Percentiles rank a stretch among this genome's conserved stretches.
These are phyloP conservation scores for Forbesichthys papilliferus DNA, from an alignment of 2,113 vertebrate species.

Conservation along the genomic window DNA sequence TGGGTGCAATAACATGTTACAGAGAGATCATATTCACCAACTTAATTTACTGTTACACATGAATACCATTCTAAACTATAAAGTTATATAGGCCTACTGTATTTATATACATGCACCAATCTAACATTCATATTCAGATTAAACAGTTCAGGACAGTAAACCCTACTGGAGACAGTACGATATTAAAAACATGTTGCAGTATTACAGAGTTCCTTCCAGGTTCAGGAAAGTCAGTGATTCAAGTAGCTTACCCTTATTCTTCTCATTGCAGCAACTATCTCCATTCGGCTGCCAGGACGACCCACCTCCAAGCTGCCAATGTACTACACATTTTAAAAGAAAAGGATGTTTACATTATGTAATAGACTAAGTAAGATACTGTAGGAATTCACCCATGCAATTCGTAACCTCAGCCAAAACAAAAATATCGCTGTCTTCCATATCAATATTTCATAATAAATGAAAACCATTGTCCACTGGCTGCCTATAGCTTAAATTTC, in stretches of 20 bases:
- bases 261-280: slow-evolving; percentile 96
- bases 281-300: slow-evolving; percentile 91
- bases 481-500: background rate
- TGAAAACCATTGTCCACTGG: background rate
- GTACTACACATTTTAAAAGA: slow-evolving; percentile 77
- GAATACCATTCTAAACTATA: too few species aligned
- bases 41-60: too few species aligned
- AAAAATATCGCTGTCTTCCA: background rate
- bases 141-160: background rate
- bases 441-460: background rate
- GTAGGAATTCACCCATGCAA: too few species aligned
- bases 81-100: too few species aligned
- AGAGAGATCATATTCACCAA: too few species aligned
- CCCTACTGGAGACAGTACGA: background rate
- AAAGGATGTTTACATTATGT: background rate
- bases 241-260: slow-evolving; percentile 89
- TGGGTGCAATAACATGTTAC: too few species aligned
- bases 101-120: too few species aligned
- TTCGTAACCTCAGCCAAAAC: background rate
- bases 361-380: background rate
- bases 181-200: background rate
- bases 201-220: background rate
- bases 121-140: too few species aligned
- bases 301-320: slow-evolving; percentile 96
- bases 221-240: slow-evolving; percentile 2